These are phyloP conservation scores for Nanorana parkeri DNA, from an alignment of 2,113 vertebrate species.

Conservation along the genomic window DNA sequence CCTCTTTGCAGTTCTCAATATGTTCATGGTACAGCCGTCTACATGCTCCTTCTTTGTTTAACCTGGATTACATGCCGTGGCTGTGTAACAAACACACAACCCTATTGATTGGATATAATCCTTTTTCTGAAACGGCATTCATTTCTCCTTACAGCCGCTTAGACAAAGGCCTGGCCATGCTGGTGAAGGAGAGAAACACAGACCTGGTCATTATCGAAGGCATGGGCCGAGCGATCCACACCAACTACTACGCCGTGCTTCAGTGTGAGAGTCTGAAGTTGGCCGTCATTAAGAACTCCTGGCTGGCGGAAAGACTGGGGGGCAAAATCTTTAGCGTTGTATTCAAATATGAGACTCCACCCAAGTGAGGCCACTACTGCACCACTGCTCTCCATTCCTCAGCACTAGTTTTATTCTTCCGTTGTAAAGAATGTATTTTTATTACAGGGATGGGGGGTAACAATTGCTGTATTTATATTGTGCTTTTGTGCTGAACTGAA, in stretches of 20 bases:
- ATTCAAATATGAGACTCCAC: slow-evolving; percentile 94
- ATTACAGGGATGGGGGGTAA: slow-evolving; percentile 65
- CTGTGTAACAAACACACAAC: no score
- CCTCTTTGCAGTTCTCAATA: no score
- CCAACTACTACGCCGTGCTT: slow-evolving; percentile 89
- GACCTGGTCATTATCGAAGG: slow-evolving; percentile 97
- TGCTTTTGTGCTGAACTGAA: slow-evolving; percentile 68
- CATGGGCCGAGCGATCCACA: slow-evolving; percentile 97
- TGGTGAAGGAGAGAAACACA: slow-evolving; percentile 84
- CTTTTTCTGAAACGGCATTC: neutral
- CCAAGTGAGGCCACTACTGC: slow-evolving; percentile 61
- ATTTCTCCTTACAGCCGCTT: slow-evolving; percentile 78
- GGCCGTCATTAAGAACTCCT: slow-evolving; percentile 95
- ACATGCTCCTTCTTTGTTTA: no score
- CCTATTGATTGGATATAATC: no score
- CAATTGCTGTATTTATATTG: slow-evolving; percentile 66
- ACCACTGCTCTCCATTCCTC: slow-evolving; percentile 58
- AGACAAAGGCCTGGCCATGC: slow-evolving; percentile 87
- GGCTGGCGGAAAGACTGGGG: slow-evolving; percentile 94
- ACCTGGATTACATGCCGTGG: no score
- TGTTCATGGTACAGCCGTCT: no score
- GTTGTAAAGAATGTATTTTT: slow-evolving; percentile 70
- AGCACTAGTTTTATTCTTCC: slow-evolving; percentile 66
- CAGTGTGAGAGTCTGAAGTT: slow-evolving; percentile 96
- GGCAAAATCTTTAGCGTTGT: slow-evolving; percentile 97